These are phyloP conservation scores for Solea senegalensis DNA, from an alignment of 2,113 vertebrate species.

Conservation along the genomic window DNA sequence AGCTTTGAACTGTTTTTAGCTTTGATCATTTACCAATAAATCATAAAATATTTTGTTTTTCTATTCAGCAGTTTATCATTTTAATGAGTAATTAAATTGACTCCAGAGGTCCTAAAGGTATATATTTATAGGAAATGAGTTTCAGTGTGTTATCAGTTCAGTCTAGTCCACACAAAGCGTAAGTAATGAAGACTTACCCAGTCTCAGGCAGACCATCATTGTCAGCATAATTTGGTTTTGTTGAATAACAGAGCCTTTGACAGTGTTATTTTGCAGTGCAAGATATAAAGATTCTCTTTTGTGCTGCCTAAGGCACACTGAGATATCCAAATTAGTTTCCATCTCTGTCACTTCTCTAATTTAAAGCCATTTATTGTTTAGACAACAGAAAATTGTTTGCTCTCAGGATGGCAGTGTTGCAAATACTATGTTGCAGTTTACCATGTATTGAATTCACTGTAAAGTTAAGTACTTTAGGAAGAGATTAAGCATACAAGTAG, in stretches of 20 bases:
- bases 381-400: background rate
- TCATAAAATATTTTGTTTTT: conserved; percentile 37
- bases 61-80: conserved; percentile 48
- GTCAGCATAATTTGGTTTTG: conserved; percentile 73
- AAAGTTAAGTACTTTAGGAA: background rate
- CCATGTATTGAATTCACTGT: conserved; percentile 6
- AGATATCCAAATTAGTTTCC: conserved; percentile 59
- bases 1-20: conserved; percentile 28
- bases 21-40: conserved; percentile 39
- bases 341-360: conserved; percentile 36
- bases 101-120: conserved; percentile 50
- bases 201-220: conserved; percentile 65
- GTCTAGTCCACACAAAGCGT: conserved; percentile 53
- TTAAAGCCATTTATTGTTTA: conserved; percentile 28
- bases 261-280: conserved; percentile 55
- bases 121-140: conserved; percentile 71
- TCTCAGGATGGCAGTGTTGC: conserved; percentile 2
- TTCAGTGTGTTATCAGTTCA: conserved; percentile 62
- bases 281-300: conserved; percentile 63
- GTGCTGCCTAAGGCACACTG: conserved; percentile 40
- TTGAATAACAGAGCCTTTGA: conserved; percentile 66
- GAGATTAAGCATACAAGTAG: background rate
- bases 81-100: conserved; percentile 55
- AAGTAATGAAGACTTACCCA: conserved; percentile 61
- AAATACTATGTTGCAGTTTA: conserved; percentile 10